These are phyloP conservation scores for Heliconius melpomene DNA, from an alignment of 1,140 invertebrate species.

Conservation along the genomic window DNA sequence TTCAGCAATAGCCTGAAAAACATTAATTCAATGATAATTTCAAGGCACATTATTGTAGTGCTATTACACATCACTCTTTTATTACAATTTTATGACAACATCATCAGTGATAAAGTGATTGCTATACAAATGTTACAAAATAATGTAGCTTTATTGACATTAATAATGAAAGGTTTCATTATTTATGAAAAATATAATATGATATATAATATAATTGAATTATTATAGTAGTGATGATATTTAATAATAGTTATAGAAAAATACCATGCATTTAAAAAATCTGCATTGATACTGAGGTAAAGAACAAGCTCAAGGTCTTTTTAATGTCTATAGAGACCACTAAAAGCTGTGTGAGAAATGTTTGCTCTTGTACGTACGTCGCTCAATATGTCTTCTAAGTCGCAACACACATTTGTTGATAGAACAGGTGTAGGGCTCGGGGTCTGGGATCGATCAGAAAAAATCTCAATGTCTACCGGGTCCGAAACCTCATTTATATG, in stretches of 20 bases:
- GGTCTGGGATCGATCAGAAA: slow-evolving; percentile 61
- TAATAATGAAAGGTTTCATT: background rate
- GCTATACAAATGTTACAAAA: background rate
- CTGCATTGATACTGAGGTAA: background rate
- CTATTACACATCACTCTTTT: background rate
- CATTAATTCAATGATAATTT: background rate
- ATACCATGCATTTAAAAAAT: slow-evolving; percentile 14
- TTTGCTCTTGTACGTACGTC: slow-evolving; percentile 64
- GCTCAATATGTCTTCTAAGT: slow-evolving; percentile 78
- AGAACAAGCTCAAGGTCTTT: slow-evolving; percentile 1
- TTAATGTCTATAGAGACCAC: slow-evolving; percentile 6
- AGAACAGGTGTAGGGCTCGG: slow-evolving; percentile 67
- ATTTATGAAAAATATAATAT: background rate
- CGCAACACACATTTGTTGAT: slow-evolving; percentile 64
- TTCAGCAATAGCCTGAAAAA: slow-evolving; percentile 71
- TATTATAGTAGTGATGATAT: background rate
- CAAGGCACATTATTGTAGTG: background rate
- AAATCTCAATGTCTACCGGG: slow-evolving; percentile 67
- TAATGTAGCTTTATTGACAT: background rate
- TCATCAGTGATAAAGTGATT: slow-evolving; percentile 2
- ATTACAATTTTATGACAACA: slow-evolving; percentile 1
- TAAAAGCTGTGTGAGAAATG: slow-evolving; percentile 23
- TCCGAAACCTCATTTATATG: slow-evolving; percentile 70
- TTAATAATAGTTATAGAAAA: background rate
- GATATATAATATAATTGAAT: background rate